A percentile compares a stretch with the other conserved stretches of the same genome.
Evolutionary conservation across 2,888 invertebrate species (phyloP).

Genomic region (Eulithis testata): DNA sequence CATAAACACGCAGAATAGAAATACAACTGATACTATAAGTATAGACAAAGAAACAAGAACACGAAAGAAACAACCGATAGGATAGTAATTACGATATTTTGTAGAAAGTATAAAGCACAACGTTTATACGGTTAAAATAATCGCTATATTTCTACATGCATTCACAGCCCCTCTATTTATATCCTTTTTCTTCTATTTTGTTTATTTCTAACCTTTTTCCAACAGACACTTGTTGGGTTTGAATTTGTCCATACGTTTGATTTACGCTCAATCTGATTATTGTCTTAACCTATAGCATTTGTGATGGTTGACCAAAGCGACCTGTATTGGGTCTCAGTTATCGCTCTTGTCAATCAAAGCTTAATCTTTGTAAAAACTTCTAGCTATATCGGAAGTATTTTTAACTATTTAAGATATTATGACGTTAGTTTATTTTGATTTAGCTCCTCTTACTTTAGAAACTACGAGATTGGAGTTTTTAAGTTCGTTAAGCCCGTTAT

Average conservation of each 20-base stretch:
- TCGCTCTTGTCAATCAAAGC: slow-evolving; percentile 55
- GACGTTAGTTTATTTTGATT: slow-evolving; percentile 27
- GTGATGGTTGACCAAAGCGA: slow-evolving; percentile 65
- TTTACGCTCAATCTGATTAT: slow-evolving; percentile 29
- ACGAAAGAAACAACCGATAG: too few species aligned
- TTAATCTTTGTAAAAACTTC: slow-evolving; percentile 39
- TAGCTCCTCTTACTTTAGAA: slow-evolving; percentile 30
- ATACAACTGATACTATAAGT: too few species aligned
- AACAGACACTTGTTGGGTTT: slow-evolving; percentile 64
- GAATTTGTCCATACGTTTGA: slow-evolving; percentile 52
- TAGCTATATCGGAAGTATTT: slow-evolving; percentile 38
- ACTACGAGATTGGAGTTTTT: neutral
- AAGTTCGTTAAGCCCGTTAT: neutral
- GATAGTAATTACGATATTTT: neutral
- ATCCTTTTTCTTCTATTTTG: slow-evolving; percentile 43
- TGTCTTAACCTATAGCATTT: slow-evolving; percentile 38
- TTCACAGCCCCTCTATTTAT: slow-evolving; percentile 41
- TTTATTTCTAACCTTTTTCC: slow-evolving; percentile 33
- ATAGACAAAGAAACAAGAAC: too few species aligned
- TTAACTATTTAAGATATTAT: slow-evolving; percentile 32
- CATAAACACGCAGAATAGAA: too few species aligned
- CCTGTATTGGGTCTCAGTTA: neutral
- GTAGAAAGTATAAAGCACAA: neutral
- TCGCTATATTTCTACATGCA: slow-evolving; percentile 17
- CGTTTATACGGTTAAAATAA: neutral